phyloP scores from a whole-genome alignment of 2,113 vertebrate species.

The Ochotona princeps region DNA sequence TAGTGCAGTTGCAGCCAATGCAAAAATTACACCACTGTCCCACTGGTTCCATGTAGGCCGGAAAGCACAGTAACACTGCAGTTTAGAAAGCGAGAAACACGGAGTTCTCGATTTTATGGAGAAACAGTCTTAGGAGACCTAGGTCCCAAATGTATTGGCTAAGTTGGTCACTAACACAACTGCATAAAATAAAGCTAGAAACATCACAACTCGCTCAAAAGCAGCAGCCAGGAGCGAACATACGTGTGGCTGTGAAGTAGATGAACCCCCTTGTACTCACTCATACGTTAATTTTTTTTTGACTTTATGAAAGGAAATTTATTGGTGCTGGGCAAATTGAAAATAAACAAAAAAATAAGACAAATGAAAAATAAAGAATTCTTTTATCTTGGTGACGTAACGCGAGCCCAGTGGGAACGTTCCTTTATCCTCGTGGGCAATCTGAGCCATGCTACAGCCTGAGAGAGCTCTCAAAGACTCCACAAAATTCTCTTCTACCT shows the following conservation, averaged over 20 bases:
- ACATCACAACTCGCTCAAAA: neutral
- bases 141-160: constrained; percentile 18
- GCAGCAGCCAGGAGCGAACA: neutral
- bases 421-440: constrained; percentile 86
- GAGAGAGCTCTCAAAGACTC: constrained; percentile 82
- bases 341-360: constrained; percentile 72
- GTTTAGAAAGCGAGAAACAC: constrained; percentile 48
- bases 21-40: neutral
- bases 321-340: constrained; percentile 72
- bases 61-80: constrained; percentile 3
- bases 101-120: neutral
- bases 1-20: neutral
- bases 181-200: constrained; percentile 41
- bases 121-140: constrained; percentile 17
- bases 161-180: constrained; percentile 12
- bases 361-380: constrained; percentile 78
- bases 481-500: constrained; percentile 73
- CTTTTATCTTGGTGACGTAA: constrained; percentile 83
- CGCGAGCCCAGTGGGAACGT: constrained; percentile 88
- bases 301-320: constrained; percentile 45
- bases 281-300: neutral
- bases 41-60: constrained; percentile 22
- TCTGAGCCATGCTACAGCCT: constrained; percentile 78
- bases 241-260: constrained; percentile 5
- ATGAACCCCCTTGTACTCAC: neutral